phyloP scores from a whole-genome alignment of 1,140 invertebrate genomes.

The Drosophila sucinea region DNA sequence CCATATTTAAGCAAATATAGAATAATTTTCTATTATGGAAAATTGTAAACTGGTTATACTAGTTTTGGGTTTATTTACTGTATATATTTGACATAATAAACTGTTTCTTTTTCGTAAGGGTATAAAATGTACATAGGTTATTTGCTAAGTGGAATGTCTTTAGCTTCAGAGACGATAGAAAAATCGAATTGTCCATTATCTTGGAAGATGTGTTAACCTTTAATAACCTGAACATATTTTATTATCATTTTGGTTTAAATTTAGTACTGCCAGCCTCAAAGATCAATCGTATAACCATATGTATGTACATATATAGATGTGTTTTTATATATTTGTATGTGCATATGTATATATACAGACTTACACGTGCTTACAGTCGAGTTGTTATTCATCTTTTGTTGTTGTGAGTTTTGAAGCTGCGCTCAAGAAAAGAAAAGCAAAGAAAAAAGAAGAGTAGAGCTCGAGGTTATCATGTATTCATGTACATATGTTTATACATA shows the following conservation, averaged over 20 bases:
- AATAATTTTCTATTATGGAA: no score
- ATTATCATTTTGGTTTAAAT: slow-evolving; percentile 4
- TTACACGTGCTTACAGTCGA: slow-evolving; percentile 3
- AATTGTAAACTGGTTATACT: no score
- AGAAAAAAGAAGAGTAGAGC: slow-evolving; percentile 1
- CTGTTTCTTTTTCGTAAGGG: neutral
- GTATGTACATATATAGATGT: neutral
- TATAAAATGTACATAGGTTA: neutral
- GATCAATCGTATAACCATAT: neutral
- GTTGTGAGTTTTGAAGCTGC: slow-evolving; percentile 3
- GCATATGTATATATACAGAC: slow-evolving; percentile 4
- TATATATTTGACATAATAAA: neutral
- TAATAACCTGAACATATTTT: slow-evolving; percentile 2
- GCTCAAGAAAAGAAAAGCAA: slow-evolving; percentile 11
- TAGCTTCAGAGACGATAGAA: neutral
- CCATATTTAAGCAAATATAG: neutral
- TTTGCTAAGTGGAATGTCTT: neutral
- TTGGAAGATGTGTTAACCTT: neutral
- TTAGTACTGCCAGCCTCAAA: neutral
- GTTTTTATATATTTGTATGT: slow-evolving; percentile 13
- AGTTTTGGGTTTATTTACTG: no score
- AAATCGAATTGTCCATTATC: neutral
- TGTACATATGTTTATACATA: slow-evolving; percentile 1
- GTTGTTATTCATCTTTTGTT: slow-evolving; percentile 20
- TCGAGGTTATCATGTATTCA: slow-evolving; percentile 13